Evolutionary conservation across 2,113 vertebrate species (phyloP).

Genomic region (Gila orcuttii): DNA sequence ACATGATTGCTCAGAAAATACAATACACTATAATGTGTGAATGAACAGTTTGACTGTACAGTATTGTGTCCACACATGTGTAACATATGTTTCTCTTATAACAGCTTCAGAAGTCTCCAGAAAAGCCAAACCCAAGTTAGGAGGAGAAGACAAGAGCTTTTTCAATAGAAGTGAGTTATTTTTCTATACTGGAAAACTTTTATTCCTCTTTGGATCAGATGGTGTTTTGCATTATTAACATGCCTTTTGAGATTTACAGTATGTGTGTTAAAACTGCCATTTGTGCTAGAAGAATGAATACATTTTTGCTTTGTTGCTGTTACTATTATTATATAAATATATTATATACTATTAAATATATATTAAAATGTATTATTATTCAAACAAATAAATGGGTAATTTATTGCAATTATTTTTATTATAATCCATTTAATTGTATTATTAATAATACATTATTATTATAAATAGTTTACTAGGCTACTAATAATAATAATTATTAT

Average conservation of each 20-base stretch:
- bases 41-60: not conserved
- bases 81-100: constrained; percentile 33
- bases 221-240: not conserved
- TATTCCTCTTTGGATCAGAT: not conserved
- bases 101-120: constrained; percentile 79
- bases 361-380: too few species aligned
- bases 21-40: not conserved
- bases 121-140: constrained; percentile 75
- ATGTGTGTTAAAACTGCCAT: not conserved
- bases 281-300: not conserved
- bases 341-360: too few species aligned
- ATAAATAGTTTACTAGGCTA: too few species aligned
- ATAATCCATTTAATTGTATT: too few species aligned
- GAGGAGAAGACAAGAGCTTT: constrained; percentile 43
- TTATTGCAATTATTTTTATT: too few species aligned
- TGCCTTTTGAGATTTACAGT: not conserved
- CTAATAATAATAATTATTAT: too few species aligned
- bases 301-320: not conserved
- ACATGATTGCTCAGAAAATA: not conserved
- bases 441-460: too few species aligned
- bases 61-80: not conserved
- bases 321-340: not conserved
- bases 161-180: constrained; percentile 61
- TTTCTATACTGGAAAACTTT: not conserved
- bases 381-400: too few species aligned